Conservation (phyloP, 2,797 vertebrate species). For the Smutsia temminckii region DNA sequence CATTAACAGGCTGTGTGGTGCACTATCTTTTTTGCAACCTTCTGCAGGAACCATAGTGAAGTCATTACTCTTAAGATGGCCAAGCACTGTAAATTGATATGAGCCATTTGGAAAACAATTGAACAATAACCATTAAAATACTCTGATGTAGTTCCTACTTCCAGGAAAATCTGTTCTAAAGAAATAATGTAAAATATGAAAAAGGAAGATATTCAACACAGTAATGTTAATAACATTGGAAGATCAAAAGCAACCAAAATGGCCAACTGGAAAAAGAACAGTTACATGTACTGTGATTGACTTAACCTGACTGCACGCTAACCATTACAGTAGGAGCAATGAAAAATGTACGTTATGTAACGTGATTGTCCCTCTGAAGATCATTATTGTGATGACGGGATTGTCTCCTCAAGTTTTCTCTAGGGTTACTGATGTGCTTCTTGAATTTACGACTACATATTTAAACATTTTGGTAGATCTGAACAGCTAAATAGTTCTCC, state of each 20-base stretch:
- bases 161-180: conserved; percentile 36
- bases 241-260: not conserved
- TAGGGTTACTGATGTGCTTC: not conserved
- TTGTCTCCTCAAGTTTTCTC: not conserved
- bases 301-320: not conserved
- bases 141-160: not conserved
- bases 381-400: not conserved
- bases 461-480: conserved; percentile 45
- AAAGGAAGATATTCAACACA: conserved; percentile 30
- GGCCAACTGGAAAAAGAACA: not conserved
- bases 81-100: not conserved
- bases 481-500: conserved; percentile 17
- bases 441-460: conserved; percentile 48
- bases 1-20: not conserved
- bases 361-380: conserved; percentile 18
- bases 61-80: not conserved
- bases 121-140: conserved; percentile 12
- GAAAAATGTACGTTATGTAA: not conserved
- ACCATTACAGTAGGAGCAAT: not conserved
- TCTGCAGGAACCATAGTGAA: not conserved
- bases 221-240: not conserved
- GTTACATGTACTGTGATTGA: not conserved
- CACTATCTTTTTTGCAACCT: not conserved
- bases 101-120: conserved; percentile 13
- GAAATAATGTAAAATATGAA: conserved; percentile 7